Percentiles rank a stretch among this genome's conserved stretches.
Conservation (phyloP, 2,113 vertebrate genomes). For the Sporophila hypoxantha region DNA sequence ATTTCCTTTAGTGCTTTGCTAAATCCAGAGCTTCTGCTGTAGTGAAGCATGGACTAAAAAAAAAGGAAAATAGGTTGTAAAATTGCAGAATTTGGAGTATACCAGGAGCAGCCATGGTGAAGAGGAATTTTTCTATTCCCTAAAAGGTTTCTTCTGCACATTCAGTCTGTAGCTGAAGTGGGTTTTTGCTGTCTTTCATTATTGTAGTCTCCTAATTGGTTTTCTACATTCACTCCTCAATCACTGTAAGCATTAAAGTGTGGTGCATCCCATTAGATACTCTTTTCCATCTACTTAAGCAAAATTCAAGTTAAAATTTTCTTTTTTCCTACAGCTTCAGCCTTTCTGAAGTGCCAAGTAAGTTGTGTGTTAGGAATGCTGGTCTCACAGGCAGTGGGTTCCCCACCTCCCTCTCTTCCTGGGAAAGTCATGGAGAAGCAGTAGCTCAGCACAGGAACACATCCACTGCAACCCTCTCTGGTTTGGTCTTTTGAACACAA, state of each 20-base stretch:
- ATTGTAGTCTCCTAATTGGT: background rate
- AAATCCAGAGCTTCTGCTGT: background rate
- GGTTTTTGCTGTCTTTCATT: background rate
- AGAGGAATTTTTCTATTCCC: background rate
- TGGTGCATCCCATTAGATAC: background rate
- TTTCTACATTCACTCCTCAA: background rate
- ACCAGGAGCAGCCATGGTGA: background rate
- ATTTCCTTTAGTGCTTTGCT: background rate
- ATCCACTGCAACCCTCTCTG: background rate
- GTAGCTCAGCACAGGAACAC: background rate
- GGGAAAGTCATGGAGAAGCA: background rate
- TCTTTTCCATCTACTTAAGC: background rate
- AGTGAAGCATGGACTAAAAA: background rate
- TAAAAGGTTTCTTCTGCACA: background rate
- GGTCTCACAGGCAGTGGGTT: background rate
- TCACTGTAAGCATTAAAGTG: background rate
- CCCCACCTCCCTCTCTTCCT: background rate
- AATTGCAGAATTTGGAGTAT: background rate
- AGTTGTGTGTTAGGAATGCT: background rate
- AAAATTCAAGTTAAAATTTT: background rate
- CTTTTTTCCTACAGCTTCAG: background rate
- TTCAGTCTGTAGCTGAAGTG: background rate
- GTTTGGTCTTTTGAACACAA: background rate
- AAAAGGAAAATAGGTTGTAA: background rate
- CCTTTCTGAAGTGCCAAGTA: background rate